These are phyloP conservation scores for Cossypha polioptera DNA, from an alignment of 2,797 vertebrate species.

Conservation along the genomic window DNA sequence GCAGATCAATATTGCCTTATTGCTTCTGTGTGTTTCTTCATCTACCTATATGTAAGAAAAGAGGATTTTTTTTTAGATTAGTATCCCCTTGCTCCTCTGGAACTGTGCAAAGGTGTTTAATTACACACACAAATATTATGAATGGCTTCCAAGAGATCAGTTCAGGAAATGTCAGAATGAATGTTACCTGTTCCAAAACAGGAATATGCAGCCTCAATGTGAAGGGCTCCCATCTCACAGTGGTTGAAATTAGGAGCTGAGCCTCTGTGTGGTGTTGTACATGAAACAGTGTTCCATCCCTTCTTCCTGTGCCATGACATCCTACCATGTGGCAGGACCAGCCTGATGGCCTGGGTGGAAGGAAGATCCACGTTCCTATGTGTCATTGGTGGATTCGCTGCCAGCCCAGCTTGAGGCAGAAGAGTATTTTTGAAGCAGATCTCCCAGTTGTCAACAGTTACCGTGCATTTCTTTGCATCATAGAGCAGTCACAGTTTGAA, in stretches of 20 bases:
- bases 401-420: background rate
- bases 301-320: background rate
- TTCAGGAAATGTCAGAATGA: background rate
- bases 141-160: background rate
- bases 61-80: background rate
- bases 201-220: background rate
- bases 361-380: background rate
- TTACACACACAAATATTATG: background rate
- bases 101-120: background rate
- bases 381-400: background rate
- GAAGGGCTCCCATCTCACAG: background rate
- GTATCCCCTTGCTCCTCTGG: background rate
- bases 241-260: background rate
- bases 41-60: background rate
- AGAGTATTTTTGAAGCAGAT: background rate
- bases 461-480: background rate
- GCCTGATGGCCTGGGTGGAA: rapidly evolving
- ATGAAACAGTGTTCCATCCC: background rate
- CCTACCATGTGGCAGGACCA: background rate
- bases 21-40: background rate
- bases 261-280: background rate
- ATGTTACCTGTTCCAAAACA: background rate
- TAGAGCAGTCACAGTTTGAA: background rate
- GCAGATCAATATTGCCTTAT: background rate
- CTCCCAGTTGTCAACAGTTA: background rate